phyloP scores from a whole-genome alignment of 2,113 vertebrate species.

The Electrona antarctica region DNA sequence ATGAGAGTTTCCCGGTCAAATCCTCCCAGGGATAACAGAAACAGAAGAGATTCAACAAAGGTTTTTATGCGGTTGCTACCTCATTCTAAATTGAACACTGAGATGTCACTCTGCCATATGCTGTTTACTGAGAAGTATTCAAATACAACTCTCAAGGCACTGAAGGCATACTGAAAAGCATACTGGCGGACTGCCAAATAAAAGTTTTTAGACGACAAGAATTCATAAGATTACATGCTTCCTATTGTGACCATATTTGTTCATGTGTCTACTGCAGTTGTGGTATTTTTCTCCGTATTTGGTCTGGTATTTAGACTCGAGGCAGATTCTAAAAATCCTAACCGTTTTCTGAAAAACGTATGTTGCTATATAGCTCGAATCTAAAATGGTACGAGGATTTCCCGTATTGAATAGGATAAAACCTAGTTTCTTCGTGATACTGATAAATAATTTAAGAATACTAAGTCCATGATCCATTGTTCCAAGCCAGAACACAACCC shows the following conservation, averaged over 20 bases:
- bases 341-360: too few species aligned
- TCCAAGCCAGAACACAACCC: too few species aligned
- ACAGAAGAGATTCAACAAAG: neutral
- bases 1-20: conserved; percentile 2
- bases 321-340: too few species aligned
- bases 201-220: neutral
- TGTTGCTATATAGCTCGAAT: too few species aligned
- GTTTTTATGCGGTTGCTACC: neutral
- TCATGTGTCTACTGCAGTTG: neutral
- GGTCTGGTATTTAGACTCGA: too few species aligned
- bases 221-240: neutral
- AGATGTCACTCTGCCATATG: neutral
- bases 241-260: neutral
- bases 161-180: neutral
- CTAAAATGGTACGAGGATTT: too few species aligned
- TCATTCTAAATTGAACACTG: neutral
- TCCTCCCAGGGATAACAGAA: neutral
- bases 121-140: neutral
- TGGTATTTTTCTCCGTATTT: neutral
- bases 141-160: conserved; percentile 2
- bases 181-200: neutral
- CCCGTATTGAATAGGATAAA: too few species aligned
- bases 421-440: too few species aligned
- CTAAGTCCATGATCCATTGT: too few species aligned
- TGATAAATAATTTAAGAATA: too few species aligned